Evolutionary conservation across 2,113 vertebrate genomes (phyloP).

Genomic region (Anser brachyrhynchus): DNA sequence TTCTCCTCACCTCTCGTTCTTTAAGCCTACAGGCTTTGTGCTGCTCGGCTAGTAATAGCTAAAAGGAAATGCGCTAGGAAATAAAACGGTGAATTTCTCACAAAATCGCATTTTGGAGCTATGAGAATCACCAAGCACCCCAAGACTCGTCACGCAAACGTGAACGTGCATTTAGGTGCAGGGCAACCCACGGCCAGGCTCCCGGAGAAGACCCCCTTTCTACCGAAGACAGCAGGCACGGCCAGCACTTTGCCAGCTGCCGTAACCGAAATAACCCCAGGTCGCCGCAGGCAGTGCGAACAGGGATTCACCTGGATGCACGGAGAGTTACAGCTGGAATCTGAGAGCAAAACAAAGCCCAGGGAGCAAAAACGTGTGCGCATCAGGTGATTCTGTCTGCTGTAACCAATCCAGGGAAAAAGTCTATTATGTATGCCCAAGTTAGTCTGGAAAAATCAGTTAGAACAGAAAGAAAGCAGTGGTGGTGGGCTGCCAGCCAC

Average conservation of each 20-base stretch:
- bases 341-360: neutral
- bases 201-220: neutral
- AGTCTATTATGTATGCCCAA: fast-evolving
- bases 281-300: fast-evolving
- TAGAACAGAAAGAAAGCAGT: neutral
- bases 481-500: neutral
- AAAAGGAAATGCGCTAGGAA: neutral
- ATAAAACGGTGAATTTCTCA: neutral
- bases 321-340: neutral
- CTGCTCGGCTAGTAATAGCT: neutral
- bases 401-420: neutral
- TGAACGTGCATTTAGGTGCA: fast-evolving
- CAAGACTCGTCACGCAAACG: neutral
- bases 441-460: neutral
- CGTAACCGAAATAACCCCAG: neutral
- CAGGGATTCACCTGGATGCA: neutral
- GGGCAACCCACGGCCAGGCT: too few species aligned
- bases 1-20: too few species aligned
- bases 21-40: neutral
- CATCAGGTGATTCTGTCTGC: neutral
- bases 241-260: neutral
- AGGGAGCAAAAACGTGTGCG: neutral
- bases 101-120: fast-evolving
- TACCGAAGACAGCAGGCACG: neutral
- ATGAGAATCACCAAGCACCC: neutral